Base-by-base conservation (phyloP, 2,888 invertebrate genomes). In the Nemotelus pantherinus region DNA sequence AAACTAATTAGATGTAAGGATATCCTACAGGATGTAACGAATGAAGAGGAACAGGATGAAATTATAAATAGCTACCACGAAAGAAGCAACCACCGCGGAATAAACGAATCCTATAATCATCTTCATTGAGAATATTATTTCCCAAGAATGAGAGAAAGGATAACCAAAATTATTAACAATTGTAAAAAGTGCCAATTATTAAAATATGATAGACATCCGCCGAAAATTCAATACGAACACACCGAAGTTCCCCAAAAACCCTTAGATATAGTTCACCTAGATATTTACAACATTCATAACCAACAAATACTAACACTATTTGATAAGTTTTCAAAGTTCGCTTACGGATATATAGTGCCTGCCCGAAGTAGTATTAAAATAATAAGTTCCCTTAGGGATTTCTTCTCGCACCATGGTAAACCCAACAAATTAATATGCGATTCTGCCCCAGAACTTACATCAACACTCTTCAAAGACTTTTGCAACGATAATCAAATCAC, bases 181-280 rank as follows among this genome's bases (percentile, higher is more conserved):
- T 78, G 77, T 50, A 64, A 75, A 25, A 70, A 25, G 2, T 77
- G 77, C 47, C 68, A 70, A 45, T 44, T 39, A 9, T 48, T 48
- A n/a, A 77, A 79, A 71, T 76, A 75, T 48, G 79, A 79, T n/a
- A 68, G 76, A 77, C 80, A 78, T 50, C 79, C 67, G 65, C 79
- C 39, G 77, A 78, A 71, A 78, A 1, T 64, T 9, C 57, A 63
- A 76, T 78, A 43, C n/a, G 50, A 64, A 47, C 48, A 48, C n/a
- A 45, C 78, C 2, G 78, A 78, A 71, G 71, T 72, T 2, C 76
- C 78, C 45, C n/a, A 53, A 10, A 9, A 78, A 71, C 76, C 71
- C 7, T 53, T 78, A 43, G 76, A 78, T 48, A 76, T 78, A 10
- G 2, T 75, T 47, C 78, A 78, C 48, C 45, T 67, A 7, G 78